Percentiles rank a stretch among this genome's conserved stretches.
phyloP scores from a whole-genome alignment of 2,888 invertebrate genomes.

The Ophion costatus region DNA sequence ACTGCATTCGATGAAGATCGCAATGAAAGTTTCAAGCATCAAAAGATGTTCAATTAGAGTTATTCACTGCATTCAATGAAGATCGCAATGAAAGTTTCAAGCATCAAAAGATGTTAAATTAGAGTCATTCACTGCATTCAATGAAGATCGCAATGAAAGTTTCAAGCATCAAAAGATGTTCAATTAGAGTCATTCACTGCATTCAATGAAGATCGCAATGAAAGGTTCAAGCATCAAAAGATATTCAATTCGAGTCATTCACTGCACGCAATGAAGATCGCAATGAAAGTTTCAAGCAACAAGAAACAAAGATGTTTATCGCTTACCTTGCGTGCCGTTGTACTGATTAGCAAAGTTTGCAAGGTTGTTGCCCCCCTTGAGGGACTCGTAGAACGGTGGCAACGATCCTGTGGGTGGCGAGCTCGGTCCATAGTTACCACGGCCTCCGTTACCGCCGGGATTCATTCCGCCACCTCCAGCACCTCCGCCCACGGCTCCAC shows the following conservation, averaged over 20 bases:
- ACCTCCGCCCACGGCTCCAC: conserved; percentile 85
- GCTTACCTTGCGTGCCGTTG: conserved; percentile 84
- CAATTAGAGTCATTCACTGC: not conserved
- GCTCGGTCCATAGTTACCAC: conserved; percentile 94
- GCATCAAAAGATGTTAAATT: not conserved
- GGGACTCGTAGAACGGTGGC: conserved; percentile 95
- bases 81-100: not conserved
- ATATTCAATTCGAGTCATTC: too few species aligned
- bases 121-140: not conserved
- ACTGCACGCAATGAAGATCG: not conserved
- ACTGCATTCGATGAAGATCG: not conserved
- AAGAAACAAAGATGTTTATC: conserved; percentile 4
- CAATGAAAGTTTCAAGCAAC: not conserved
- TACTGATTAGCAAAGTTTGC: conserved; percentile 87
- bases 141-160: not conserved
- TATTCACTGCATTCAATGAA: not conserved
- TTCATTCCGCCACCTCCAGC: conserved; percentile 91
- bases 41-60: not conserved
- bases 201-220: not conserved
- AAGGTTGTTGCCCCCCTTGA: conserved; percentile 91
- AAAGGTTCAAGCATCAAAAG: not conserved
- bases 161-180: not conserved
- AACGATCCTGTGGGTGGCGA: conserved; percentile 94
- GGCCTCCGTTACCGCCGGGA: conserved; percentile 89
- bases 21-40: not conserved